Conservation (phyloP, 1,140 invertebrate genomes). For the Contarinia nasturtii region DNA sequence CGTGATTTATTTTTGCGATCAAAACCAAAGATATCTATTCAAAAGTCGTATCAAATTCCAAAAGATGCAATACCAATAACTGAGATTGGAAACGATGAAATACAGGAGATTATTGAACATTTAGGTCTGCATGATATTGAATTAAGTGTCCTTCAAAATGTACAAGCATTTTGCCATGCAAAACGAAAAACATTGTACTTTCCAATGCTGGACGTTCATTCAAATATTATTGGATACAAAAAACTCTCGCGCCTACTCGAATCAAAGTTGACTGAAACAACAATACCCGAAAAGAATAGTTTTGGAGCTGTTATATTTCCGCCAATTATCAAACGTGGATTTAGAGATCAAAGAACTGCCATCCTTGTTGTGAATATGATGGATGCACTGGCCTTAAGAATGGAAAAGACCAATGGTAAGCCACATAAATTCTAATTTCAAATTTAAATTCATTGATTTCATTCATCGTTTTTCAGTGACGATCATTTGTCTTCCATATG, state of each 20-base stretch:
- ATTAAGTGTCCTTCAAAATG: constrained; percentile 20
- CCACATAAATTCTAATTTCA: constrained; percentile 7
- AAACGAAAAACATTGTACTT: constrained; percentile 34
- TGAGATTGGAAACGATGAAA: constrained; percentile 18
- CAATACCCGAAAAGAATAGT: constrained; percentile 22
- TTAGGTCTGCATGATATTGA: constrained; percentile 20
- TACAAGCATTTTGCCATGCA: constrained; percentile 24
- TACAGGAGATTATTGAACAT: constrained; percentile 7
- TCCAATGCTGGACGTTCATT: constrained; percentile 35
- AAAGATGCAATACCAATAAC: constrained; percentile 22
- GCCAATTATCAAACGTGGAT: constrained; percentile 22
- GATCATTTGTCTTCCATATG: constrained; percentile 40
- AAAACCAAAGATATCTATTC: constrained; percentile 19
- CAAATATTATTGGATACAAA: constrained; percentile 41
- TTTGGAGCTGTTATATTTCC: constrained; percentile 28
- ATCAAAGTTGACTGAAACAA: constrained; percentile 23
- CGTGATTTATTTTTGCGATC: constrained; percentile 16
- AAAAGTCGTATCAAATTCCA: constrained; percentile 22
- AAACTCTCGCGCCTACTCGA: constrained; percentile 18
- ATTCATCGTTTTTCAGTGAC: constrained; percentile 12
- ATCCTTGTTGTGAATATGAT: constrained; percentile 42
- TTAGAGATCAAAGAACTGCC: constrained; percentile 23
- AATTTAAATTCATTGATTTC: constrained; percentile 1
- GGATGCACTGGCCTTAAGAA: constrained; percentile 40
- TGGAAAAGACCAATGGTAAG: constrained; percentile 29